Conservation (phyloP, 2,113 vertebrate genomes). For the Enhydra lutris region DNA sequence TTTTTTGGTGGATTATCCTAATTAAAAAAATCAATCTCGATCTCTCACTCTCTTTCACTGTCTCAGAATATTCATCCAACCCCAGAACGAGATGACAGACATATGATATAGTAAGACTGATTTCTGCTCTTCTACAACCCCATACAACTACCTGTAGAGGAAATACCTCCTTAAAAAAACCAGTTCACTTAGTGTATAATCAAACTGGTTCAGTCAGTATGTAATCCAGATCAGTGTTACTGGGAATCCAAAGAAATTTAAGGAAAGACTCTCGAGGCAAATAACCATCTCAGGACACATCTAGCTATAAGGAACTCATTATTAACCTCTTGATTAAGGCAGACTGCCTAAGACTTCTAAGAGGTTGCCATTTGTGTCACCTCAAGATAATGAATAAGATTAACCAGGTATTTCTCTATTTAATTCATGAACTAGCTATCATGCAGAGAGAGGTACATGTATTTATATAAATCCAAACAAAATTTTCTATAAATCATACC, state of each 20-base stretch:
- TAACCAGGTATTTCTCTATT: neutral
- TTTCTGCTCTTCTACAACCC: neutral
- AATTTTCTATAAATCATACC: neutral
- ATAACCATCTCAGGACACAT: neutral
- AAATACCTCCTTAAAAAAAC: neutral
- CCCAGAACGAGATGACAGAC: neutral
- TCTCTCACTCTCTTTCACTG: neutral
- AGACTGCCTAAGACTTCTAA: neutral
- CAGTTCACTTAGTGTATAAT: neutral
- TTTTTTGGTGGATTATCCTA: neutral
- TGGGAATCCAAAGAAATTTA: neutral
- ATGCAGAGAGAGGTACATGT: neutral
- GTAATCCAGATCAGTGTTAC: neutral
- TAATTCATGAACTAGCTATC: conserved; percentile 4
- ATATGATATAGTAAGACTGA: neutral
- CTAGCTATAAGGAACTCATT: neutral
- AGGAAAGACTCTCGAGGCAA: neutral
- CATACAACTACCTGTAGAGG: neutral
- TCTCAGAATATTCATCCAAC: neutral
- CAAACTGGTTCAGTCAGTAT: neutral
- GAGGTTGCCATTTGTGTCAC: neutral
- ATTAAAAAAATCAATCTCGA: neutral
- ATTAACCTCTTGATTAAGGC: neutral
- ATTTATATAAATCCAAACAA: neutral
- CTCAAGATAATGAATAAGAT: neutral